phyloP scores from a whole-genome alignment of 2,888 invertebrate species.

The Amphimallon solstitiale region DNA sequence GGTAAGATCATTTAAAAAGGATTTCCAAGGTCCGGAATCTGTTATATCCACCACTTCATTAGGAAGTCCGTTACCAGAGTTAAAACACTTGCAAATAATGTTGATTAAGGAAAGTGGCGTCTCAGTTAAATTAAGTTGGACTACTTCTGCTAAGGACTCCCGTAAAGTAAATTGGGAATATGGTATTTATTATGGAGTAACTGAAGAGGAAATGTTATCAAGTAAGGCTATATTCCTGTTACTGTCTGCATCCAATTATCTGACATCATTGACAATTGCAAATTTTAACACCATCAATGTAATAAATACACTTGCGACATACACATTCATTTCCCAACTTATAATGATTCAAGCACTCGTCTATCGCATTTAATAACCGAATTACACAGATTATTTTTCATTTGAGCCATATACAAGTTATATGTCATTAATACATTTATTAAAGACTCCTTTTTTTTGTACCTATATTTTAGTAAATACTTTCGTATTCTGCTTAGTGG shows the following conservation, averaged over 20 bases:
- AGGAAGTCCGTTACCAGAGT: slow-evolving; percentile 55
- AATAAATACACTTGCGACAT: no score
- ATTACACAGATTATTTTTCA: no score
- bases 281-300: no score
- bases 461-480: no score
- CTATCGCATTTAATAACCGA: no score
- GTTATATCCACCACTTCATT: slow-evolving; percentile 63
- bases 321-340: no score
- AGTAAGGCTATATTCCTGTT: slow-evolving; percentile 59
- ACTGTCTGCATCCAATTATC: not conserved
- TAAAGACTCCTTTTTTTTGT: no score
- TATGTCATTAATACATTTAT: no score
- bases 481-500: no score
- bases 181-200: slow-evolving; percentile 76
- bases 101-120: slow-evolving; percentile 69
- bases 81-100: slow-evolving; percentile 62
- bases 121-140: slow-evolving; percentile 75
- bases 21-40: slow-evolving; percentile 67
- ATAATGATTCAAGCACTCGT: no score
- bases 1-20: slow-evolving; percentile 71
- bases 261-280: no score
- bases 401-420: no score
- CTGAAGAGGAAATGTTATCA: slow-evolving; percentile 68
- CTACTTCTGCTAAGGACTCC: slow-evolving; percentile 66
- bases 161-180: slow-evolving; percentile 72